A percentile compares a stretch with the other conserved stretches of the same genome.
phyloP scores from a whole-genome alignment of 1,140 invertebrate genomes.

The Musca vetustissima region DNA sequence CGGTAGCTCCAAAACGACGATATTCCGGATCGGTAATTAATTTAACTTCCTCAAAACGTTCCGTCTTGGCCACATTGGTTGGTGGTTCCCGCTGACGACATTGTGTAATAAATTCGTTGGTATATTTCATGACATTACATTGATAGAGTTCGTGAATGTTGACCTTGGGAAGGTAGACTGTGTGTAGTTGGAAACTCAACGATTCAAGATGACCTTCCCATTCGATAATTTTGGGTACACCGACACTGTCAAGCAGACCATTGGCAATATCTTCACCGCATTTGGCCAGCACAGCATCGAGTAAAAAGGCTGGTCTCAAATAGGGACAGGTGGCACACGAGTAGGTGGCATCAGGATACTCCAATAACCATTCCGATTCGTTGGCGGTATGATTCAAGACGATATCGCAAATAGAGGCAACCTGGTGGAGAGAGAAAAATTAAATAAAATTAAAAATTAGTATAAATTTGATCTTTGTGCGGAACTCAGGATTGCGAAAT shows the following conservation, averaged over 20 bases:
- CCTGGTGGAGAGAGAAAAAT: constrained; percentile 57
- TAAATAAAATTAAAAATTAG: constrained; percentile 8
- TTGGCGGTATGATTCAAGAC: constrained; percentile 98
- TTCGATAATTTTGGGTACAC: constrained; percentile 63
- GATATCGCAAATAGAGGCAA: constrained; percentile 92
- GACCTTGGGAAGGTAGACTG: constrained; percentile 71
- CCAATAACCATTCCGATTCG: constrained; percentile 83
- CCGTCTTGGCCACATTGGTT: constrained; percentile 51
- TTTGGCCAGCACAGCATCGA: constrained; percentile 81
- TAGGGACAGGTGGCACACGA: constrained; percentile 91
- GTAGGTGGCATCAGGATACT: constrained; percentile 91
- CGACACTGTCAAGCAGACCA: constrained; percentile 74
- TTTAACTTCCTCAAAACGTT: constrained; percentile 58
- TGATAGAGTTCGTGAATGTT: constrained; percentile 86
- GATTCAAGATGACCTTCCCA: constrained; percentile 61
- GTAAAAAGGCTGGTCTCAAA: constrained; percentile 87
- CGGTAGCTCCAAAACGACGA: constrained; percentile 71
- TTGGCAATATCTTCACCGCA: constrained; percentile 76
- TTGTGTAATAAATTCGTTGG: constrained; percentile 68
- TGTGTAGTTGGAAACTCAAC: constrained; percentile 70
- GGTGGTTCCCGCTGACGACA: constrained; percentile 54
- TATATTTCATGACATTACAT: constrained; percentile 62
- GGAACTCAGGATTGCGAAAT: too few species aligned
- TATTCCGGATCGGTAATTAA: constrained; percentile 80
- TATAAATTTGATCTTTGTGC: too few species aligned